Conservation (phyloP, 2,888 invertebrate genomes). For the Plebejus anna region DNA sequence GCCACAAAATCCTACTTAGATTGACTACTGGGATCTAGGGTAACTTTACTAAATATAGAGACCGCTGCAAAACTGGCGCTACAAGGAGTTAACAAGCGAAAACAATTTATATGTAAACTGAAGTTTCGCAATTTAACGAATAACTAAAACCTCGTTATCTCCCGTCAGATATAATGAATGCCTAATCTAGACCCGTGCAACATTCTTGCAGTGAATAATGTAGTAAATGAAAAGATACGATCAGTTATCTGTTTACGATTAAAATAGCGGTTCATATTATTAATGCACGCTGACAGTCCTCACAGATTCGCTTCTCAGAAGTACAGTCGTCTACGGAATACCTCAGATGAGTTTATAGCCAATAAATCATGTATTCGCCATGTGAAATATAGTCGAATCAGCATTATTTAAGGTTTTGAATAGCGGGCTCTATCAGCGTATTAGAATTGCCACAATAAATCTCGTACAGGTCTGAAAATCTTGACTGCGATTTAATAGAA, state of each 20-base stretch:
- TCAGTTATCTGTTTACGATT: conserved; percentile 41
- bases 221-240: conserved; percentile 45
- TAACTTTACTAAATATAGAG: neutral
- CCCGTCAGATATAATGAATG: conserved; percentile 69
- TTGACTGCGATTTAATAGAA: no score
- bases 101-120: conserved; percentile 25
- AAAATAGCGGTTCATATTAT: conserved; percentile 37
- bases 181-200: conserved; percentile 64
- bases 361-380: neutral
- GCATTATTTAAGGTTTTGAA: neutral
- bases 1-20: neutral
- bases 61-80: neutral
- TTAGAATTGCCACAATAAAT: neutral
- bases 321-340: conserved; percentile 4
- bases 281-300: conserved; percentile 31
- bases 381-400: neutral
- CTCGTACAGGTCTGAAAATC: no score
- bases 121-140: conserved; percentile 46
- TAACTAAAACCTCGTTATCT: conserved; percentile 55
- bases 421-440: neutral
- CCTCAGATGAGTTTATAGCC: neutral
- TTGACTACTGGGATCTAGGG: neutral
- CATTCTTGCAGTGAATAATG: conserved; percentile 60
- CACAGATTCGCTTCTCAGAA: conserved; percentile 18
- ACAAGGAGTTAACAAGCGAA: conserved; percentile 24